These are phyloP conservation scores for Drosophila antonietae DNA, from an alignment of 2,888 invertebrate species.

Conservation along the genomic window DNA sequence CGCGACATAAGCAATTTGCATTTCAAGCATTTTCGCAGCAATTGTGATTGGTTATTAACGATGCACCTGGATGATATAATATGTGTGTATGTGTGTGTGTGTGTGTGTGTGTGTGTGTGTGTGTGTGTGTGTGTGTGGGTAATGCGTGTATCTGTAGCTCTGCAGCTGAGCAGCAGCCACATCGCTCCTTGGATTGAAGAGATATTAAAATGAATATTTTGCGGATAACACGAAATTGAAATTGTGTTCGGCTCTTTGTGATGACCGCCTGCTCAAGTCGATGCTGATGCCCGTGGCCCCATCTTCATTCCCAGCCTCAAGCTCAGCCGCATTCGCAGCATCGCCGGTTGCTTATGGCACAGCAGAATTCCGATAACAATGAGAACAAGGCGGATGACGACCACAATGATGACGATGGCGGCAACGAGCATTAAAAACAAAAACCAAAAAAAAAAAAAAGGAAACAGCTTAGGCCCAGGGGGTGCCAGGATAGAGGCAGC, in stretches of 20 bases:
- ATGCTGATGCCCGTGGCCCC: constrained; percentile 8
- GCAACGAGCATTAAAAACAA: constrained; percentile 19
- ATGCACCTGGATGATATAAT: constrained; percentile 83
- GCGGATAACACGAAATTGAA: constrained; percentile 81
- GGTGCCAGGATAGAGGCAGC: constrained; percentile 24
- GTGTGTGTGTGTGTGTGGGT: constrained; percentile 51
- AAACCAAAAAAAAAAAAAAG: constrained; percentile 13
- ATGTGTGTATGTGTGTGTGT: constrained; percentile 54
- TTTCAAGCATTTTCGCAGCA: constrained; percentile 80
- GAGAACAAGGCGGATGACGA: constrained; percentile 58
- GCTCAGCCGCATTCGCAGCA: constrained; percentile 14
- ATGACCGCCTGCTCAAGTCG: constrained; percentile 62
- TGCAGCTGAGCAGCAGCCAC: not conserved
- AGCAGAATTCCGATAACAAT: constrained; percentile 74
- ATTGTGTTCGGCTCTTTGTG: constrained; percentile 73
- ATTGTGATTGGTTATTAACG: constrained; percentile 84
- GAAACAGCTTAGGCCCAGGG: not conserved
- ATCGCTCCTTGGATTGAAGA: constrained; percentile 74
- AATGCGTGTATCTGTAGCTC: not conserved
- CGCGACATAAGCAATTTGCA: constrained; percentile 84
- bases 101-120: constrained; percentile 48
- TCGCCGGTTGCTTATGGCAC: constrained; percentile 56
- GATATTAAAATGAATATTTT: constrained; percentile 84
- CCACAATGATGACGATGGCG: constrained; percentile 55
- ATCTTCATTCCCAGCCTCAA: constrained; percentile 5